Base-by-base conservation (phyloP, 1,140 invertebrate species). In the Drosophila ohnishii region DNA sequence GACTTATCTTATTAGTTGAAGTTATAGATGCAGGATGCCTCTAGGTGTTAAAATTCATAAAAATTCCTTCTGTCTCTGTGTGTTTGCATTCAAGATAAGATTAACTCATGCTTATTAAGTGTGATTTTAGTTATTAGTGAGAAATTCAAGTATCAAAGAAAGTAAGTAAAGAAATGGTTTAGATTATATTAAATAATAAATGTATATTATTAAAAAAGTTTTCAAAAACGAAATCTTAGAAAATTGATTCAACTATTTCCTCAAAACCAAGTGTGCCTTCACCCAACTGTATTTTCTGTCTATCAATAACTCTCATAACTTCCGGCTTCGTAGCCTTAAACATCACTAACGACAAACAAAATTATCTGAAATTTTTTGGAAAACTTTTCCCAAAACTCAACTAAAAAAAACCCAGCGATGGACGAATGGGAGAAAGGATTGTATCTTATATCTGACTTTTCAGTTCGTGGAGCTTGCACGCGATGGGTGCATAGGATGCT, bases 1-100 rank as follows among this genome's bases (percentile, higher is more conserved):
- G 2, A n/a, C 34, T 55, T 55, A 55, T 55, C 51, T 55, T 37
- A 55, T n/a, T 55, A 25, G 1, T 7, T 6, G 8, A 55, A 37
- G 34, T 13, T 10, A n/a, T 50, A 34, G 5, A 34, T 32, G 28
- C 16, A 19, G 30, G 30, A 51, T 34, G 10, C 3, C 30, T 13
- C 5, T 19, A 13, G 13, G 30, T 8, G 6, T 19, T 3, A 19
- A 13, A 6, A 16, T n/a, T 13, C 28, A 13, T 34, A 34, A 1
- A 19, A 51, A 35, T 53, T 35, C 32, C 32, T 35, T 22, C 0
- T 14, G 16, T 9, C 11, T 35, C 6, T 53, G 16, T 9, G 16
- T 22, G 19, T 35, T 9, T 35, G 7, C 19, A 14, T 22, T 37
- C 5, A n/a, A 55, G 34, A 55, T 53, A 5, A 53, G 11, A 53